Evolutionary conservation across 2,888 invertebrate species (phyloP).

Genomic region (Sinhomidia bicolor): DNA sequence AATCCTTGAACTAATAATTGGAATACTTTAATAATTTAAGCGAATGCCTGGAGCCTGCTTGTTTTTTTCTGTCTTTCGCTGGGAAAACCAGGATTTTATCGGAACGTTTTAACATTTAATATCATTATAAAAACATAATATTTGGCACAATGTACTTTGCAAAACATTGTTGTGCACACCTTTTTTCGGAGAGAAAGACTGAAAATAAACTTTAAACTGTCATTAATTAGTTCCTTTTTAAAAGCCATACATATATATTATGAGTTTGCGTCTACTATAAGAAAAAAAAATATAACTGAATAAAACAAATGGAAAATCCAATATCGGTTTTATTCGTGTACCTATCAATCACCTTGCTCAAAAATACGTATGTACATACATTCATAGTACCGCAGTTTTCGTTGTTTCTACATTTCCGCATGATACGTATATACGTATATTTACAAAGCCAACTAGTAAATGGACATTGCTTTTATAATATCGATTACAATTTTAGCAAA

Average conservation of each 20-base stretch:
- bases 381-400: neutral
- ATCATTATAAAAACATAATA: no score
- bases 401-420: slow-evolving; percentile 10
- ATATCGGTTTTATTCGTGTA: slow-evolving; percentile 24
- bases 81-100: neutral
- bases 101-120: no score
- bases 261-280: no score
- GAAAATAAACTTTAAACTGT: no score
- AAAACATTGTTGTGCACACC: no score
- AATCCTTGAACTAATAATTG: slow-evolving; percentile 1
- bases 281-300: neutral
- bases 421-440: neutral
- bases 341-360: slow-evolving; percentile 33
- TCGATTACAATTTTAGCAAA: slow-evolving; percentile 46
- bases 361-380: neutral
- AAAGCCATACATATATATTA: no score
- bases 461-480: neutral
- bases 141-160: no score
- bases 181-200: no score
- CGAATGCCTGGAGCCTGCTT: neutral
- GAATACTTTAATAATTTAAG: neutral
- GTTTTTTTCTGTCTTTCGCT: neutral
- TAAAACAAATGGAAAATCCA: neutral
- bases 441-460: neutral
- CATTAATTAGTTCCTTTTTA: no score